Percentiles rank a stretch among this genome's conserved stretches.
Conservation (phyloP, 2,797 vertebrate genomes). For the Melopsittacus undulatus region DNA sequence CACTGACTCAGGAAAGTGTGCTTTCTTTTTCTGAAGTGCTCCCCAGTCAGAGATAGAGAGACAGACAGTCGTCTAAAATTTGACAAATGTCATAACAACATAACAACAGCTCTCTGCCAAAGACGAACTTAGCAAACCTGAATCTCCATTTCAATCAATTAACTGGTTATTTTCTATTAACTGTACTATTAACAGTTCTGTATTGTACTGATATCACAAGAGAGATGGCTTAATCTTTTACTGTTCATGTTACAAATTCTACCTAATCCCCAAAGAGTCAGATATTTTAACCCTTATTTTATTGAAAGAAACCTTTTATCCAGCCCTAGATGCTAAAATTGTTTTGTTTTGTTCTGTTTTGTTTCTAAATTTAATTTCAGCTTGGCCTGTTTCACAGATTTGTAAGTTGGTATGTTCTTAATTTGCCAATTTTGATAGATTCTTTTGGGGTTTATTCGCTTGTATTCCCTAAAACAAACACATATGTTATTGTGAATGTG, state of each 20-base stretch:
- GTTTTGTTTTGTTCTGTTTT: no score
- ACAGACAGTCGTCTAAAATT: not conserved
- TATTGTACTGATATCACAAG: not conserved
- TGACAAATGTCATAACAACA: not conserved
- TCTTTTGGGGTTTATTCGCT: not conserved
- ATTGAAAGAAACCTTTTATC: not conserved
- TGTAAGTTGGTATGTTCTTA: not conserved
- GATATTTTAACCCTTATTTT: not conserved
- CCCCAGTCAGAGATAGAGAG: not conserved
- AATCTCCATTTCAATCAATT: not conserved
- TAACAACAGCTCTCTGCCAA: not conserved
- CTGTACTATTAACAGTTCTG: not conserved
- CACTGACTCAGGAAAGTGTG: not conserved
- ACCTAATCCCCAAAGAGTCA: not conserved
- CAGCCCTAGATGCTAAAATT: not conserved
- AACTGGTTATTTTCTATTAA: not conserved
- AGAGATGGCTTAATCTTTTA: not conserved
- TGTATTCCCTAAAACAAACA: slow-evolving; percentile 52
- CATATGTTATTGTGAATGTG: not conserved
- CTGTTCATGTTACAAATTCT: not conserved
- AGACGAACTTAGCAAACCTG: not conserved
- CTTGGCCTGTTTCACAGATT: not conserved
- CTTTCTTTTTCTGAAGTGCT: not conserved
- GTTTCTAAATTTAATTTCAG: not conserved
- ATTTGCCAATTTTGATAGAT: not conserved